Base-by-base conservation (phyloP, 2,797 vertebrate species). In the Sebastes vulpes region DNA sequence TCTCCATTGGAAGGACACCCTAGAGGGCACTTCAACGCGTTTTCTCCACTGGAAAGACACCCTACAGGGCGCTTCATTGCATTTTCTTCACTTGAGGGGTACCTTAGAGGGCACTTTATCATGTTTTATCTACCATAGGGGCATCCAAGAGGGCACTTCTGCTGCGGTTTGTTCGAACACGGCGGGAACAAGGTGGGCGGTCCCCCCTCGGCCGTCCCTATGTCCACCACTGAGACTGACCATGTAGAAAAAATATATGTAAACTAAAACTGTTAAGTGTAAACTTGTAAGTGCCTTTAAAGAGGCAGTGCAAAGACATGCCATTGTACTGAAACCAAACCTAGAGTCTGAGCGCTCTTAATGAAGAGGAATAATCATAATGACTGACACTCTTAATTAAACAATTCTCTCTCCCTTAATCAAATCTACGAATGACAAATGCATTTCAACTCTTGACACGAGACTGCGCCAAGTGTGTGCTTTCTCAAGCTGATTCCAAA, bases 301-400 rank as follows among this genome's bases (percentile, higher is more conserved):
- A 81, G 54, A 66, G 3, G 25, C n/a, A 52, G 20, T 6, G 25
- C 25, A 54, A 72, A 72, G 32, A 35, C 60, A 29, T 0, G 7
- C 25, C 5, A 53, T 3, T 23, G 80, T n/a, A 52, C 42, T 72
- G 77, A 80, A 76, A 77, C 26, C 54, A 77, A 76, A 73, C 57
- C 42, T 18, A 2, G 29, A 81, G 42, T 26, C 7, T 48, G 46
- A 69, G 31, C 8, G 7, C 66, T 59, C 46, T 75, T 89, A 88
- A 92, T 88, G 82, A 91, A 86, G 83, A 89, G 69, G 75, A 81
- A 90, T 65, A 89, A 90, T 89, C 78, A 63, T 72, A 88, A 83
- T 88, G 89, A 87, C 65, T 93, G 90, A 89, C 87, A 48, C 12
- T 83, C 82, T 91, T 94, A 93, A 95, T 95, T 94, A 94, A 94